A percentile compares a stretch with the other conserved stretches of the same genome.
Conservation (phyloP, 2,113 vertebrate species). For the Chaetodon trifascialis region DNA sequence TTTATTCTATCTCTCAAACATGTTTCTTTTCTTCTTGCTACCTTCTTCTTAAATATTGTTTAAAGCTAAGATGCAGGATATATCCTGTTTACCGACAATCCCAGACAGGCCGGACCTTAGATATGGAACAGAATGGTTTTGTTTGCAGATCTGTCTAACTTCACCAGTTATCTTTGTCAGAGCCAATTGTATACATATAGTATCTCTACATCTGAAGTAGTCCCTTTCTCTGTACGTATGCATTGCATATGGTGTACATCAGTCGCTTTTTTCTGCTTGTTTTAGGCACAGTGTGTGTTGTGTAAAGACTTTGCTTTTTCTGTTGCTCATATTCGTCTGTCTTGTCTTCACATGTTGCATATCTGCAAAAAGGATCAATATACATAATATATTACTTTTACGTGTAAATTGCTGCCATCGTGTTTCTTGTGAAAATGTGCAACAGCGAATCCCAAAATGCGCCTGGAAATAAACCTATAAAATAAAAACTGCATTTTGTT, state of each 20-base stretch:
- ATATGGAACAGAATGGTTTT: slow-evolving; percentile 13
- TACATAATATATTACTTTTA: not conserved
- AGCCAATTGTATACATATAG: not conserved
- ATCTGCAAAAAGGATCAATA: not conserved
- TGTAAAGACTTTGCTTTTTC: not conserved
- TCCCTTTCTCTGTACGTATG: slow-evolving; percentile 16
- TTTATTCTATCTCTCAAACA: slow-evolving; percentile 2
- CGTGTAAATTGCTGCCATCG: not conserved
- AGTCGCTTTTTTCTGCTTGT: slow-evolving; percentile 15
- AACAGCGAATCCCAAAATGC: not conserved
- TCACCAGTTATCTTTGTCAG: slow-evolving; percentile 16
- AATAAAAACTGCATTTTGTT: not conserved
- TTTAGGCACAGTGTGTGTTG: not conserved
- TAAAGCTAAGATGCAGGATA: slow-evolving; percentile 27
- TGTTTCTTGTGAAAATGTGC: not conserved
- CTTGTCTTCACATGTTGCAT: too few species aligned
- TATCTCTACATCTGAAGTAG: slow-evolving; percentile 47
- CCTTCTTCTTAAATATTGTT: not conserved
- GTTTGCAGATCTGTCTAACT: slow-evolving; percentile 45
- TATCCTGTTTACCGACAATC: slow-evolving; percentile 27
- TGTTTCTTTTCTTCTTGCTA: not conserved
- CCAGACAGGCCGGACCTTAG: slow-evolving; percentile 27
- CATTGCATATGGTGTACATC: slow-evolving; percentile 49
- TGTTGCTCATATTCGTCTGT: not conserved
- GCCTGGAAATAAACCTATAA: not conserved